Evolutionary conservation across 1,140 invertebrate species (phyloP).

Genomic region (Choristoneura fumiferana): DNA sequence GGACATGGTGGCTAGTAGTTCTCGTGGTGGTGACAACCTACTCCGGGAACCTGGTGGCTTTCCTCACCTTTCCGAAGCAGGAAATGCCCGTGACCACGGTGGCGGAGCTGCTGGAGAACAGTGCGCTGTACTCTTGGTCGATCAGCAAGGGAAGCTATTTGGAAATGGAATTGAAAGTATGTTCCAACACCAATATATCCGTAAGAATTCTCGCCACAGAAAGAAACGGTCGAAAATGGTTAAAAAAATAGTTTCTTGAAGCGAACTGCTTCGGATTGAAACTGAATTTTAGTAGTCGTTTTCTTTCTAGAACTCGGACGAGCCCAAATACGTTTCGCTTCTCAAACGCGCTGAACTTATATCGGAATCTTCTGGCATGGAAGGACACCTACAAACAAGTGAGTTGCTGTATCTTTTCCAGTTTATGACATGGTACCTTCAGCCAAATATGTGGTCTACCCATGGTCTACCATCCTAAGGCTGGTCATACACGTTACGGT

Average conservation of each 20-base stretch:
- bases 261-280: too few species aligned
- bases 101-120: slow-evolving; percentile 83
- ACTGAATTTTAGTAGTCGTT: too few species aligned
- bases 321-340: slow-evolving; percentile 77
- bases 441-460: too few species aligned
- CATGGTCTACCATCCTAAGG: too few species aligned
- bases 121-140: slow-evolving; percentile 85
- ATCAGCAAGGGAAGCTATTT: slow-evolving; percentile 86
- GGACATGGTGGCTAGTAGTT: slow-evolving; percentile 96
- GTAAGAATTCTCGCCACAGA: too few species aligned
- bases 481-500: too few species aligned
- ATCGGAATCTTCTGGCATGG: slow-evolving; percentile 36
- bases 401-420: slow-evolving; percentile 24
- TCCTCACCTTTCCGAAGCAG: slow-evolving; percentile 94
- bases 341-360: slow-evolving; percentile 78
- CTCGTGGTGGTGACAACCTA: slow-evolving; percentile 95
- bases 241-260: too few species aligned
- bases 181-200: too few species aligned
- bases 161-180: slow-evolving; percentile 82
- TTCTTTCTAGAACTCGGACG: slow-evolving; percentile 73
- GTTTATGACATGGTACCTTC: slow-evolving; percentile 36
- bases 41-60: slow-evolving; percentile 94
- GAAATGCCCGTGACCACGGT: slow-evolving; percentile 87
- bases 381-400: slow-evolving; percentile 19
- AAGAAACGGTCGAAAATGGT: too few species aligned